Conservation (phyloP, 2,888 invertebrate species). For the Tenthredo scrophulariae region DNA sequence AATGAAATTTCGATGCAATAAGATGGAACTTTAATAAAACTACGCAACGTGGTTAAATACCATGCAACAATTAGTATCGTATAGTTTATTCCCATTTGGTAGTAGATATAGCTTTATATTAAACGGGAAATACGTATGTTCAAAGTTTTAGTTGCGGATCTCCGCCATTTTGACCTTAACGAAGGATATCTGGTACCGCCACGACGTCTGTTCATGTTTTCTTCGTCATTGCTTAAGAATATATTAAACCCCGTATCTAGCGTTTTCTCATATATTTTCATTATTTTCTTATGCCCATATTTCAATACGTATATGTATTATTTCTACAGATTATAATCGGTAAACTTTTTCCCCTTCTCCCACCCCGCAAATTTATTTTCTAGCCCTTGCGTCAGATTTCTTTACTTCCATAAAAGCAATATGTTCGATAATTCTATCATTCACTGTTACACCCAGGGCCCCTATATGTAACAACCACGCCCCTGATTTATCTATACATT, state of each 20-base stretch:
- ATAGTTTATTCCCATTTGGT: neutral
- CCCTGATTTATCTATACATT: conserved; percentile 1
- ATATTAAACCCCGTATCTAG: neutral
- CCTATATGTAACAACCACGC: neutral
- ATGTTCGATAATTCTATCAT: neutral
- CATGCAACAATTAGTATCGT: too few relatives aligned
- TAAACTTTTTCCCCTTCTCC: neutral
- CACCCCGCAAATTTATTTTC: neutral
- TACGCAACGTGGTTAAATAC: neutral
- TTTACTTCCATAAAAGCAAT: neutral
- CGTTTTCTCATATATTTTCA: neutral
- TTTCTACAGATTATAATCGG: too few relatives aligned
- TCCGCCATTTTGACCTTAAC: conserved; percentile 76
- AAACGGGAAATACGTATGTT: neutral
- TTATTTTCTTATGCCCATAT: too few relatives aligned
- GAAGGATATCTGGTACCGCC: conserved; percentile 73
- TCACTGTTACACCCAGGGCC: neutral
- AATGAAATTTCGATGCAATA: neutral
- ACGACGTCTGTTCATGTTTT: conserved; percentile 11
- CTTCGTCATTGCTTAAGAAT: neutral
- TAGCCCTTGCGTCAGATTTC: neutral
- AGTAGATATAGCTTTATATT: neutral
- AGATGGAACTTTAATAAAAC: neutral
- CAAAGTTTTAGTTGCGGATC: conserved; percentile 48
- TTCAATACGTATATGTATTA: neutral